Evolutionary conservation across 1,140 invertebrate species (phyloP).

Genomic region (Drosophila repletoides): DNA sequence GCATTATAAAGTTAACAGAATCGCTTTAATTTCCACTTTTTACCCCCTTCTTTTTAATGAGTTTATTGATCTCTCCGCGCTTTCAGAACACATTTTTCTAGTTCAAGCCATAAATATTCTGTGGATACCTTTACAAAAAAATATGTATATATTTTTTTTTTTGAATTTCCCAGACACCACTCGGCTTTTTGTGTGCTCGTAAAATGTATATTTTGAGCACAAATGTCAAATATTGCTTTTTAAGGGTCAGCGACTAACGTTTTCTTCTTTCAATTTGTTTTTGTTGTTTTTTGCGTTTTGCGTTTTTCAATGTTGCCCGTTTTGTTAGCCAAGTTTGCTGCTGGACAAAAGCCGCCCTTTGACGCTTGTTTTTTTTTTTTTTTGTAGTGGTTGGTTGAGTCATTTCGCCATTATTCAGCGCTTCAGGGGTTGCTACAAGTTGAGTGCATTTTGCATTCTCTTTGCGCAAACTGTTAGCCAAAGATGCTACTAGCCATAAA

Average conservation of each 20-base stretch:
- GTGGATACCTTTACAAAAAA: neutral
- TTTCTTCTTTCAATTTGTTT: slow-evolving; percentile 4
- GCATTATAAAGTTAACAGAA: no score
- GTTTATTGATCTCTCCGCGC: neutral
- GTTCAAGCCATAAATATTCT: slow-evolving; percentile 4
- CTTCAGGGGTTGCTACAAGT: slow-evolving; percentile 26
- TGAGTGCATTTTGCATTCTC: slow-evolving; percentile 46
- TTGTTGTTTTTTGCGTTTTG: slow-evolving; percentile 31
- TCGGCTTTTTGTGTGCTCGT: slow-evolving; percentile 12
- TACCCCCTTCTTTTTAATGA: neutral
- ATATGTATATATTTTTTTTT: no score
- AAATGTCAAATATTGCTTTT: slow-evolving; percentile 80
- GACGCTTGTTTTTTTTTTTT: neutral
- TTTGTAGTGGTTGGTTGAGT: slow-evolving; percentile 42
- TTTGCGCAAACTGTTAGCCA: slow-evolving; percentile 12
- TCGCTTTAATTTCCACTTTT: no score
- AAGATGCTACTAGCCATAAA: slow-evolving; percentile 18
- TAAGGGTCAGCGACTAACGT: slow-evolving; percentile 71
- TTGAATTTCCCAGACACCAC: no score
- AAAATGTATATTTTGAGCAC: slow-evolving; percentile 75
- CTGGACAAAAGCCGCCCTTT: slow-evolving; percentile 43
- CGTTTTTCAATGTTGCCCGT: slow-evolving; percentile 55
- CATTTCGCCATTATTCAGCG: slow-evolving; percentile 49
- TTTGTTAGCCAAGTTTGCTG: slow-evolving; percentile 36
- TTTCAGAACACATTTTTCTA: slow-evolving; percentile 3